These are phyloP conservation scores for Halichoerus grypus DNA, from an alignment of 2,113 vertebrate genomes.

Conservation along the genomic window DNA sequence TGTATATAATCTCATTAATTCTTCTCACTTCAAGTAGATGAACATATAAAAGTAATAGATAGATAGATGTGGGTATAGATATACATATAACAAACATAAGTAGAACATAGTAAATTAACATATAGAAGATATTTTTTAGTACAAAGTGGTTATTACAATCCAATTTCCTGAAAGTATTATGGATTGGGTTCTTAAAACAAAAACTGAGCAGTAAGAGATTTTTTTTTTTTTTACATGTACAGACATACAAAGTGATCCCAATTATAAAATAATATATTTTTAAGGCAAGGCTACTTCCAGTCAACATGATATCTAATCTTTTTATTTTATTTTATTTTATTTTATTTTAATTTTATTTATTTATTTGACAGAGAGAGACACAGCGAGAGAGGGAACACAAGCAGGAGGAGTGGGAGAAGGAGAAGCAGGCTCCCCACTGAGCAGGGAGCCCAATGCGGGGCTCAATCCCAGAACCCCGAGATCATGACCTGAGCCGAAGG, in stretches of 20 bases:
- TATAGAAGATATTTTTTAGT: background rate
- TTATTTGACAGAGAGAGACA: no score
- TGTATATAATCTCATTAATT: background rate
- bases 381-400: no score
- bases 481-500: no score
- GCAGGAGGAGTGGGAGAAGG: no score
- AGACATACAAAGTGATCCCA: background rate
- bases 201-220: background rate
- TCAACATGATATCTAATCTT: background rate
- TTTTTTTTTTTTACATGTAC: background rate
- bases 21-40: background rate
- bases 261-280: background rate
- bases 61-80: background rate
- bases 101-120: background rate
- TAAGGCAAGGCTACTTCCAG: background rate
- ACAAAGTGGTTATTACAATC: background rate
- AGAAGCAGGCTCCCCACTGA: no score
- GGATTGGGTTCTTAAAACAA: background rate
- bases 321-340: no score
- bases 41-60: background rate
- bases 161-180: background rate
- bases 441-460: no score
- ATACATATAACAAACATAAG: background rate
- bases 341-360: no score
- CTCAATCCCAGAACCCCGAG: no score